Evolutionary conservation across 2,888 invertebrate species (phyloP), one percentile per base, ranked within the genome.

Genomic region (Gisinianus flammeolus): DNA sequence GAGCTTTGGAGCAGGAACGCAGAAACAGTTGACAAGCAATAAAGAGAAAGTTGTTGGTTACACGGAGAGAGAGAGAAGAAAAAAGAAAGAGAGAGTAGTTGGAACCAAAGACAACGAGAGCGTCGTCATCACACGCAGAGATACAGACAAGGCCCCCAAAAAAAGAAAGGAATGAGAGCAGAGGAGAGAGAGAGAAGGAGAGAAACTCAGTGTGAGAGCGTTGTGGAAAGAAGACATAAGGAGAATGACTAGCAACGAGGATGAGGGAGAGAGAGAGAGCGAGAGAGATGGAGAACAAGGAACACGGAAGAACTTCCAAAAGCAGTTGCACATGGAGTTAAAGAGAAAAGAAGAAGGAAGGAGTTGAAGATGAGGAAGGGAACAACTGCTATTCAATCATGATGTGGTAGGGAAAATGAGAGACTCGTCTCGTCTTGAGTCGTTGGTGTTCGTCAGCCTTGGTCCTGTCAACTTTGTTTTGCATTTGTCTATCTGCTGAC

Each of bases 401-500:
- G 69, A 44, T 69, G 69, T 44, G 69, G 54, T 19, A 28, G 22
- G 54, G 54, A 54, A 71, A 10, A n/a, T 54, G 35, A 71, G 30
- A 54, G 26, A n/a, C 12, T 62, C 4, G 62, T 62, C 62, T 71
- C 71, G 31, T 71, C 26, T 35, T 52, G 52, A 70, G 69, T 35
- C 44, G 35, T 35, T 8, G 5, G 44, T 68, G 67, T 67, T 2
- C 31, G 68, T 68, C 66, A 66, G 66, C 66, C 22, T 35, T 68
- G 26, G 1, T 28, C 30, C 56, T 71, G 71, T 71, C 71, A 71
- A 71, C 71, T 58, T 58, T 71, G 71, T 58, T 71, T 70, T 71
- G 30, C 54, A 22, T 56, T 71, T 71, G 5, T 54, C 26, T 54
- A 30, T 54, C 30, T 26, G 30, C 70, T 52, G 54, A 58, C 56